phyloP scores from a whole-genome alignment of 2,888 invertebrate species.

The Lycophotia porphyrea region DNA sequence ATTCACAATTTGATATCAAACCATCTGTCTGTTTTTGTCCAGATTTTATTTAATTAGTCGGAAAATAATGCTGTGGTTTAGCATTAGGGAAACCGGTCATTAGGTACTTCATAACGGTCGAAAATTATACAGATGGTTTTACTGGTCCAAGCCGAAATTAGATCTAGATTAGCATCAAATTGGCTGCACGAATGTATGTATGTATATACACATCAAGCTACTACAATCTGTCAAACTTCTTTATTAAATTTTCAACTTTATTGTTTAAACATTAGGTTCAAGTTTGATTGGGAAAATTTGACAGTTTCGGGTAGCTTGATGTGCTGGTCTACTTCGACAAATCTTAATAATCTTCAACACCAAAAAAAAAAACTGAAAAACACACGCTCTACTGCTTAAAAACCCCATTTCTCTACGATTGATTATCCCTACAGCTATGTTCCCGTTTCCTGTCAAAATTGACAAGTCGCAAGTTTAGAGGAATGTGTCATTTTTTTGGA shows the following conservation, averaged over 20 bases:
- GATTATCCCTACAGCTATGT: slow-evolving; percentile 13
- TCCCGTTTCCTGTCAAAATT: slow-evolving; percentile 23
- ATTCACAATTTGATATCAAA: slow-evolving; percentile 48
- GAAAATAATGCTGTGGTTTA: slow-evolving; percentile 15
- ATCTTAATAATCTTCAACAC: neutral
- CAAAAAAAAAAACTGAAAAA: neutral
- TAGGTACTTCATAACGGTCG: neutral
- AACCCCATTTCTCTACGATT: slow-evolving; percentile 10
- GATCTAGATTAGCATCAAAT: neutral
- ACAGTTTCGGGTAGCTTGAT: too few relatives aligned
- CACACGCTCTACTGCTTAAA: neutral
- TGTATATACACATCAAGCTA: too few relatives aligned
- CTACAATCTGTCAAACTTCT: too few relatives aligned
- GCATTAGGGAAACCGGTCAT: slow-evolving; percentile 6
- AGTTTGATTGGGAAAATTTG: too few relatives aligned
- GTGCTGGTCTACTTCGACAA: too few relatives aligned
- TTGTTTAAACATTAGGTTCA: too few relatives aligned
- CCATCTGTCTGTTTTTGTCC: slow-evolving; percentile 59
- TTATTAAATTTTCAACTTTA: too few relatives aligned
- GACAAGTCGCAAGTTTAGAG: slow-evolving; percentile 1
- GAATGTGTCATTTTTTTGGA: slow-evolving; percentile 19
- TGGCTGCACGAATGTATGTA: neutral
- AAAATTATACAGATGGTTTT: neutral
- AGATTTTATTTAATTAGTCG: slow-evolving; percentile 46
- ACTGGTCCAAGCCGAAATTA: neutral